A percentile compares a stretch with the other conserved stretches of the same genome.
Evolutionary conservation across 1,140 invertebrate genomes (phyloP).

Genomic region (Sinonovacula constricta): DNA sequence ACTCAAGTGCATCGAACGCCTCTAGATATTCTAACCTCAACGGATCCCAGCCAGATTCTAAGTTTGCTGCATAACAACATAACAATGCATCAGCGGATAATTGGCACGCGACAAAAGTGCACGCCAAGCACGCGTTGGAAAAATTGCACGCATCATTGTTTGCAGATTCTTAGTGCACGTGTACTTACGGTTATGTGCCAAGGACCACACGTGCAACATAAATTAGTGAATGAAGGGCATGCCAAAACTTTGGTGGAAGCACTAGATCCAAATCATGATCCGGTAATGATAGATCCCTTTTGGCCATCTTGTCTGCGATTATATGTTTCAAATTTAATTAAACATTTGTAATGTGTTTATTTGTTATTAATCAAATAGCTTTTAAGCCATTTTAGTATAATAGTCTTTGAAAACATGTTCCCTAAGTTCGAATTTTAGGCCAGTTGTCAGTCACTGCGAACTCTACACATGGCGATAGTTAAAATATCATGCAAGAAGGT

Average conservation of each 20-base stretch:
- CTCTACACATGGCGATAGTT: no score
- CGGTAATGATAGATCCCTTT: constrained; percentile 78
- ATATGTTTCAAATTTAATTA: no score
- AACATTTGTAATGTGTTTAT: no score
- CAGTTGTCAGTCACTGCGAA: no score
- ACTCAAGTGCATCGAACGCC: constrained; percentile 62
- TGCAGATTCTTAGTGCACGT: constrained; percentile 84
- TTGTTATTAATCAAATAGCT: no score
- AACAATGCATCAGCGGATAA: constrained; percentile 85
- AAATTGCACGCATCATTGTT: constrained; percentile 85
- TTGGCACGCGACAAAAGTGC: constrained; percentile 83
- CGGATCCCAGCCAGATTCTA: constrained; percentile 81
- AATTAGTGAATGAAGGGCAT: constrained; percentile 81
- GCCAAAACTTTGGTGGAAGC: constrained; percentile 82
- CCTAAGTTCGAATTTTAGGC: no score
- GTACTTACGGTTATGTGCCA: constrained; percentile 84
- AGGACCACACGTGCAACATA: constrained; percentile 80
- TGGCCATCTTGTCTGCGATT: not conserved
- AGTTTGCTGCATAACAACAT: constrained; percentile 85
- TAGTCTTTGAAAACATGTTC: no score
- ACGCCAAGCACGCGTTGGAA: constrained; percentile 82
- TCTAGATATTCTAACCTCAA: constrained; percentile 79
- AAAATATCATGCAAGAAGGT: no score
- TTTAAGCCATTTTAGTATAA: no score
- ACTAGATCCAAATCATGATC: constrained; percentile 84